phyloP scores from a whole-genome alignment of 2,888 invertebrate species.

The Orthonychiurus folsomi region DNA sequence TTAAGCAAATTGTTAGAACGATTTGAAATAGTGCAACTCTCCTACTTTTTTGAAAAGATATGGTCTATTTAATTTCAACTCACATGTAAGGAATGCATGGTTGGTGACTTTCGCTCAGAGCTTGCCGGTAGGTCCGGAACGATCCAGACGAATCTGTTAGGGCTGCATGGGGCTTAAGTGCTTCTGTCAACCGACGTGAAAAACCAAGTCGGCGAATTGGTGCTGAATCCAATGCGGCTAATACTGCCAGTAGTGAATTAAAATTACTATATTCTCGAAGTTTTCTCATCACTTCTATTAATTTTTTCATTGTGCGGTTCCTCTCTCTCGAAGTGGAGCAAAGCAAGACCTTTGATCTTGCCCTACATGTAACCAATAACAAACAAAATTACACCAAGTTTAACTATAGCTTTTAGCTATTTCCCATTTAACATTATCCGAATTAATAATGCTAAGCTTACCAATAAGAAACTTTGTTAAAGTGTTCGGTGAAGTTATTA shows the following conservation, averaged over 20 bases:
- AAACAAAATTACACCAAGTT: slow-evolving; percentile 7
- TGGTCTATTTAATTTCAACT: slow-evolving; percentile 45
- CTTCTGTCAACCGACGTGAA: slow-evolving; percentile 84
- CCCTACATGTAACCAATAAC: no score
- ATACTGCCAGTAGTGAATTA: slow-evolving; percentile 91
- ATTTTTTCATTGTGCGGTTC: slow-evolving; percentile 87
- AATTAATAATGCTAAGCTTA: slow-evolving; percentile 42
- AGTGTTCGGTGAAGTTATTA: slow-evolving; percentile 94
- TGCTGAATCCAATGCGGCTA: slow-evolving; percentile 94
- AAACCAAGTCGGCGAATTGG: slow-evolving; percentile 86
- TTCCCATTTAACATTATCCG: slow-evolving; percentile 36
- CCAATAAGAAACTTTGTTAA: slow-evolving; percentile 99
- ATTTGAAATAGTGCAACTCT: background rate
- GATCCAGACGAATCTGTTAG: slow-evolving; percentile 97
- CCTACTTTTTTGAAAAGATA: background rate
- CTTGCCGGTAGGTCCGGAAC: slow-evolving; percentile 91
- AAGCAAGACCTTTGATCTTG: slow-evolving; percentile 82
- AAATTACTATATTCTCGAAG: slow-evolving; percentile 95
- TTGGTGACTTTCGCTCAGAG: slow-evolving; percentile 86
- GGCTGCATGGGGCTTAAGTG: slow-evolving; percentile 85
- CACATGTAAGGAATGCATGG: slow-evolving; percentile 99
- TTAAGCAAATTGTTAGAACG: slow-evolving; percentile 5
- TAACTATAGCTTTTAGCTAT: background rate
- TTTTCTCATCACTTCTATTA: slow-evolving; percentile 97
- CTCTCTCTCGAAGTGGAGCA: slow-evolving; percentile 88